Evolutionary conservation across 2,113 vertebrate genomes (phyloP).

Genomic region (Dasyornis broadbenti): DNA sequence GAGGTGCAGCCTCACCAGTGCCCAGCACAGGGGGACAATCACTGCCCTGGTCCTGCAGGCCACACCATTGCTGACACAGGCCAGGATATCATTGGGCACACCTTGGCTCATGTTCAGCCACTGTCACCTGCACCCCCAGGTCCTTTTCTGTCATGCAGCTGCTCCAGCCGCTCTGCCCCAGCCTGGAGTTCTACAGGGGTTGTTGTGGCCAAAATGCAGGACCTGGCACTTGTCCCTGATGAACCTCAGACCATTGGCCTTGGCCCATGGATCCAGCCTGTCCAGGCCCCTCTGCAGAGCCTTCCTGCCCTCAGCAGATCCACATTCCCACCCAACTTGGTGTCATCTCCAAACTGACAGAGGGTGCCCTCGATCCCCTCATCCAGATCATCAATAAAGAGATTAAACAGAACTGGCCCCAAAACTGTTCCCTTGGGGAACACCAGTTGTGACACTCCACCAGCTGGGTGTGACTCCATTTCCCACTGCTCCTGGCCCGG

Average conservation of each 20-base stretch:
- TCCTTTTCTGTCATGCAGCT: neutral
- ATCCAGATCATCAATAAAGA: neutral
- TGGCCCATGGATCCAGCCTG: neutral
- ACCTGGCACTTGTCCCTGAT: fast-evolving
- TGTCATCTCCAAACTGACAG: neutral
- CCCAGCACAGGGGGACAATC: neutral
- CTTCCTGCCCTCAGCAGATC: neutral
- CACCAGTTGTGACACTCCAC: neutral
- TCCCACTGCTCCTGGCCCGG: neutral
- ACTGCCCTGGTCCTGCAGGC: neutral
- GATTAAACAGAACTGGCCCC: neutral
- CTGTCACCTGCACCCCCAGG: neutral
- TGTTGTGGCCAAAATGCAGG: neutral
- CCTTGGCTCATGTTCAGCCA: neutral
- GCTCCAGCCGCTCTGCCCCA: neutral
- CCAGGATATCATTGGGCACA: neutral
- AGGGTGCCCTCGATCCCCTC: neutral
- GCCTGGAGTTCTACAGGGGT: neutral
- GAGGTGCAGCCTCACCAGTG: neutral
- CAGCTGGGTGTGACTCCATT: neutral
- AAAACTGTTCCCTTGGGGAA: neutral
- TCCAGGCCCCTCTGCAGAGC: neutral
- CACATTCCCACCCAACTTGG: fast-evolving
- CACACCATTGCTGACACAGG: neutral
- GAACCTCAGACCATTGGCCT: neutral